These are phyloP conservation scores for Philonicus albiceps DNA, from an alignment of 2,888 invertebrate genomes.

Conservation along the genomic window DNA sequence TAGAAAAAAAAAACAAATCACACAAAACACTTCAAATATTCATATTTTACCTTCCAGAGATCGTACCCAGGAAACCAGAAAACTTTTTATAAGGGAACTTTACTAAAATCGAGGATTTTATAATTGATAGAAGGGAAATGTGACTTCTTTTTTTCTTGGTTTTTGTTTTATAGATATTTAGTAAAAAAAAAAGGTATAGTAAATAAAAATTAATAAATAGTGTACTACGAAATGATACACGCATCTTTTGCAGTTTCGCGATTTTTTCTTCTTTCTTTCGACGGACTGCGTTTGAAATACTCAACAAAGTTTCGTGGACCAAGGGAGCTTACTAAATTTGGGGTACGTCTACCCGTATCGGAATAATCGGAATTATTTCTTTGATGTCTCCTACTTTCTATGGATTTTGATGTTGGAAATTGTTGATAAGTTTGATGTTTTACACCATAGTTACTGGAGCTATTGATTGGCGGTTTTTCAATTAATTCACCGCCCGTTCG, in stretches of 20 bases:
- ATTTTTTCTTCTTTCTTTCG: constrained; percentile 50
- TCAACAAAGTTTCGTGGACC: constrained; percentile 53
- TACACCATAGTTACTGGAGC: background rate
- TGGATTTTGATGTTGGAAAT: constrained; percentile 17
- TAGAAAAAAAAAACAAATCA: constrained; percentile 39
- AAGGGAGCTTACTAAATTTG: constrained; percentile 14
- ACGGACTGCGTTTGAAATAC: constrained; percentile 57
- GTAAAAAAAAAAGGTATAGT: background rate
- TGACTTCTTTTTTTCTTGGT: constrained; percentile 6
- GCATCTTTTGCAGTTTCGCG: constrained; percentile 58
- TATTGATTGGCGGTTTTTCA: background rate
- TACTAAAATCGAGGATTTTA: background rate
- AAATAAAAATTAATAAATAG: background rate
- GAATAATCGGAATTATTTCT: constrained; percentile 13
- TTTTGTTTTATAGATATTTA: constrained; percentile 20
- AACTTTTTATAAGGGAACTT: constrained; percentile 10
- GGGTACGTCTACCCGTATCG: background rate
- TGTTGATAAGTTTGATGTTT: background rate
- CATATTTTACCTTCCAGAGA: constrained; percentile 61
- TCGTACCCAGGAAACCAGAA: constrained; percentile 59
- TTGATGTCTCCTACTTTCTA: constrained; percentile 5
- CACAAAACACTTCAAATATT: constrained; percentile 34
- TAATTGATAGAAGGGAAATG: background rate
- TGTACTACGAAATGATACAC: constrained; percentile 58
- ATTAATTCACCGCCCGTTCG: background rate